Percentiles rank a stretch among this genome's conserved stretches.
Conservation (phyloP, 2,888 invertebrate genomes). For the Bellardia pandia region DNA sequence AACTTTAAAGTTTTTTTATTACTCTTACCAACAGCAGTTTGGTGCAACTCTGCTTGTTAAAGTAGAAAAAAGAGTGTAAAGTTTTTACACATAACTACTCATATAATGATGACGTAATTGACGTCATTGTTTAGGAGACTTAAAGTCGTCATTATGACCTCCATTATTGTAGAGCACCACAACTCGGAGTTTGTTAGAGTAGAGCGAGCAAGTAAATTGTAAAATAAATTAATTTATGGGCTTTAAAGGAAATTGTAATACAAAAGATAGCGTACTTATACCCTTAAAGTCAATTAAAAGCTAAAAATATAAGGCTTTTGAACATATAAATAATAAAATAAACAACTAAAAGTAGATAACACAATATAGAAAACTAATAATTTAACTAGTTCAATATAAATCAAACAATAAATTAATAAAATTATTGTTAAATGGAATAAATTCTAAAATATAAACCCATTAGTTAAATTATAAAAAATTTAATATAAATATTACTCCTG, state of each 20-base stretch:
- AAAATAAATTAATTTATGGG: neutral
- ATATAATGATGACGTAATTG: constrained; percentile 71
- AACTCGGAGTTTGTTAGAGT: neutral
- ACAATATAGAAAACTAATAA: neutral
- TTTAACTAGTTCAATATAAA: neutral
- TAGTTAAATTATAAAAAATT: too few relatives aligned
- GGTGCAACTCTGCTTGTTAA: neutral
- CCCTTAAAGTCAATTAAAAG: constrained; percentile 38
- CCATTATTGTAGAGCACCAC: constrained; percentile 60
- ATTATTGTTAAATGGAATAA: neutral
- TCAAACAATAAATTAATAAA: neutral
- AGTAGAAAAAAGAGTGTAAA: constrained; percentile 15
- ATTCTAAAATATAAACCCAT: too few relatives aligned
- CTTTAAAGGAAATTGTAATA: neutral
- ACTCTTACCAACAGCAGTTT: too few relatives aligned
- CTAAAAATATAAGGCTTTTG: neutral
- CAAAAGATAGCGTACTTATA: neutral
- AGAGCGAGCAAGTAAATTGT: constrained; percentile 12
- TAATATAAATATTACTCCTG: too few relatives aligned
- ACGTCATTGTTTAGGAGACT: constrained; percentile 71
- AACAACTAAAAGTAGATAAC: constrained; percentile 41
- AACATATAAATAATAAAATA: too few relatives aligned
- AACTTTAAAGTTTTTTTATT: constrained; percentile 45
- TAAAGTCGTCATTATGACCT: constrained; percentile 70
- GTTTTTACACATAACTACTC: constrained; percentile 41